These are phyloP conservation scores for Drosophila peninsularis DNA, from an alignment of 2,888 invertebrate species.

Conservation along the genomic window DNA sequence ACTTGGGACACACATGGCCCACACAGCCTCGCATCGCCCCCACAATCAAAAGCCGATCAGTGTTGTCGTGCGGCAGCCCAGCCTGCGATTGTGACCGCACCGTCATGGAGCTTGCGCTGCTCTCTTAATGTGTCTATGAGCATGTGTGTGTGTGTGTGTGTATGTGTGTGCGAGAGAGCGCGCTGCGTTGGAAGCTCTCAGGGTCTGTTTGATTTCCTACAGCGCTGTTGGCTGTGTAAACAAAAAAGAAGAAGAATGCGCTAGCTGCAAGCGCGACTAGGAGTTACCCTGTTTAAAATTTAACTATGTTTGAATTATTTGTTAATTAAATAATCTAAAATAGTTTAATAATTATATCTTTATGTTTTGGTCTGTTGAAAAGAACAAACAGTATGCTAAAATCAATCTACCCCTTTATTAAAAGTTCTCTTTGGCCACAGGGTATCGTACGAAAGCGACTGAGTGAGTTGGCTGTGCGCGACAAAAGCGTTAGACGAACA, in stretches of 20 bases:
- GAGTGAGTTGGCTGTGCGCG: slow-evolving; percentile 59
- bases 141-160: background rate
- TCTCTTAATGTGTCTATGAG: slow-evolving; percentile 17
- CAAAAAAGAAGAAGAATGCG: slow-evolving; percentile 26
- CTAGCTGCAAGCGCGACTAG: background rate
- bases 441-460: slow-evolving; percentile 34
- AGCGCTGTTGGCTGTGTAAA: slow-evolving; percentile 68
- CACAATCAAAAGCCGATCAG: slow-evolving; percentile 64
- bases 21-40: slow-evolving; percentile 66
- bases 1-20: slow-evolving; percentile 68
- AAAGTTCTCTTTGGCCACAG: background rate
- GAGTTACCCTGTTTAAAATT: background rate
- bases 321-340: too few species aligned
- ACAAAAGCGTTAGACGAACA: slow-evolving; percentile 63
- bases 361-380: too few species aligned
- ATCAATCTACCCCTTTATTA: background rate
- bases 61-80: slow-evolving; percentile 42
- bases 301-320: background rate
- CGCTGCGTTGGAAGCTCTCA: slow-evolving; percentile 36
- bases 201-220: slow-evolving; percentile 65
- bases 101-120: slow-evolving; percentile 45
- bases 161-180: slow-evolving; percentile 13
- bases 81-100: slow-evolving; percentile 57
- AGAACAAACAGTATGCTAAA: too few species aligned
- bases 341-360: too few species aligned